Percentiles rank a stretch among this genome's conserved stretches.
Conservation (phyloP, 2,888 invertebrate genomes). For the Caenorhabditis plicata region DNA sequence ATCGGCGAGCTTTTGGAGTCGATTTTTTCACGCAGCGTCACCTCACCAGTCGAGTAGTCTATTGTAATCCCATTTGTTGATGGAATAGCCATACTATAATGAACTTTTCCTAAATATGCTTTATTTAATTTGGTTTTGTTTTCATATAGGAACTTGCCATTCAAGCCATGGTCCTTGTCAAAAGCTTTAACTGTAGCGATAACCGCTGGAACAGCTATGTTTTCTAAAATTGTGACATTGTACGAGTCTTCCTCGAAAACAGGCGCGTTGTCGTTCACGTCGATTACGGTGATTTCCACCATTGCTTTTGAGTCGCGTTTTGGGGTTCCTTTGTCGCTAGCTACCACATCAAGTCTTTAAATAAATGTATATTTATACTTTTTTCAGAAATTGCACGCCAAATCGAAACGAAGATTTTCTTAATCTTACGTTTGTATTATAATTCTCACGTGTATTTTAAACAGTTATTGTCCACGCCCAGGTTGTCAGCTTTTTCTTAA, state of each 20-base stretch:
- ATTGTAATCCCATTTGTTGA: slow-evolving; percentile 82
- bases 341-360: slow-evolving; percentile 64
- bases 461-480: too few relatives aligned
- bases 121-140: slow-evolving; percentile 1
- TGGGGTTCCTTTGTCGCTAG: slow-evolving; percentile 57
- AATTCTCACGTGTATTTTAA: too few relatives aligned
- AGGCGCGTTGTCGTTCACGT: slow-evolving; percentile 65
- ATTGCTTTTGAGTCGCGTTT: slow-evolving; percentile 45
- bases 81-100: slow-evolving; percentile 90
- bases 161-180: slow-evolving; percentile 88
- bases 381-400: too few relatives aligned
- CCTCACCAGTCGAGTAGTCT: slow-evolving; percentile 85
- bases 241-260: slow-evolving; percentile 52
- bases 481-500: too few relatives aligned
- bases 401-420: too few relatives aligned
- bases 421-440: too few relatives aligned
- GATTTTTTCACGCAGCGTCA: slow-evolving; percentile 49
- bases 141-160: slow-evolving; percentile 71
- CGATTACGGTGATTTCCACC: slow-evolving; percentile 57
- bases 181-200: slow-evolving; percentile 77
- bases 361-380: slow-evolving; percentile 5
- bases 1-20: slow-evolving; percentile 53
- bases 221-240: slow-evolving; percentile 74
- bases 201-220: slow-evolving; percentile 81
- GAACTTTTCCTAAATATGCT: slow-evolving; percentile 69